These are phyloP conservation scores for Stichopus chloronotus DNA, from an alignment of 35 echinoderm and acorn worm genomes.

Conservation along the genomic window DNA sequence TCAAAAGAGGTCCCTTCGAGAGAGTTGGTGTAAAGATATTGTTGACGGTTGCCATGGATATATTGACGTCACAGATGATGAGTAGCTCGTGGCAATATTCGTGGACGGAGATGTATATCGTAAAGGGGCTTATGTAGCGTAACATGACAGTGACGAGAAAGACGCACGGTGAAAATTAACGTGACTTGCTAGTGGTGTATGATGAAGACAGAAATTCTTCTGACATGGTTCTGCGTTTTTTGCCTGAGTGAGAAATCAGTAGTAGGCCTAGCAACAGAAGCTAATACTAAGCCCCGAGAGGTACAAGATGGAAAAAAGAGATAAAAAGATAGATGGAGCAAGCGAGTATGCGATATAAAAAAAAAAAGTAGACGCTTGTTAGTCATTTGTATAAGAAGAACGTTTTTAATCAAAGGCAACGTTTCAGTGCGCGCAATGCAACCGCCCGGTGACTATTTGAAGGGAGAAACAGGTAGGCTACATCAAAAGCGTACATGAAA, in stretches of 20 bases:
- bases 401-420: neutral
- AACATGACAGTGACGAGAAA: neutral
- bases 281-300: conserved; percentile 3
- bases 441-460: neutral
- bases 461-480: neutral
- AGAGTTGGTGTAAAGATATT: conserved; percentile 13
- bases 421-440: neutral
- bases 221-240: neutral
- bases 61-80: conserved; percentile 35
- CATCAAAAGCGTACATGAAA: neutral
- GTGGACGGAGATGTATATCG: conserved; percentile 29
- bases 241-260: neutral
- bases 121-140: neutral
- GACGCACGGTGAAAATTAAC: neutral
- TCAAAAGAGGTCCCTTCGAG: conserved; percentile 35
- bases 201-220: neutral
- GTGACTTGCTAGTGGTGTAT: neutral
- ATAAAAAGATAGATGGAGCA: too few species aligned
- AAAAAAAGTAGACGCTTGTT: neutral
- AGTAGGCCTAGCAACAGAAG: neutral
- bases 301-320: neutral
- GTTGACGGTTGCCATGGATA: conserved; percentile 5
- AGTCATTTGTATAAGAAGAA: neutral
- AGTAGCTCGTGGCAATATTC: conserved; percentile 6
- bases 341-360: too few species aligned